A percentile compares a stretch with the other conserved stretches of the same genome.
phyloP scores from a whole-genome alignment of 2,797 vertebrate genomes.

The Spea hammondii region DNA sequence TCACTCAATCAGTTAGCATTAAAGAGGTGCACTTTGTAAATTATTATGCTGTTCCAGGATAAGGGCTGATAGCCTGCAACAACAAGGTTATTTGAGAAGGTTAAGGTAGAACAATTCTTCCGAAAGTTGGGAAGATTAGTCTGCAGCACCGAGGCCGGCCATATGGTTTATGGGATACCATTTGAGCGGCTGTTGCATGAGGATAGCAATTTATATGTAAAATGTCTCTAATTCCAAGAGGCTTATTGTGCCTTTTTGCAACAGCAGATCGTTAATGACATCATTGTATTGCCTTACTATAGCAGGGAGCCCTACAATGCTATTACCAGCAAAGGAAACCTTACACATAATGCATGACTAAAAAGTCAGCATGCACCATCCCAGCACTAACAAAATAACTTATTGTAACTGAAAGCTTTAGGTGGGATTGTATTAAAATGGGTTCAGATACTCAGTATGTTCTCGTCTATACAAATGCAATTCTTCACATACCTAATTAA shows the following conservation, averaged over 20 bases:
- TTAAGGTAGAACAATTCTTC: slow-evolving; percentile 29
- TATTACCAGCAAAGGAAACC: slow-evolving; percentile 37
- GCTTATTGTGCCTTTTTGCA: slow-evolving; percentile 45
- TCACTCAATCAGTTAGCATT: not conserved
- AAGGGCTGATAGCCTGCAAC: slow-evolving; percentile 13
- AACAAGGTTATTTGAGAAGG: slow-evolving; percentile 41
- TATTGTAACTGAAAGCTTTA: slow-evolving; percentile 24
- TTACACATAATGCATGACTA: slow-evolving; percentile 18
- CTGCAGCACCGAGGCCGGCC: slow-evolving; percentile 39
- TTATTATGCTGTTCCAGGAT: not conserved
- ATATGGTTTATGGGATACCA: slow-evolving; percentile 50
- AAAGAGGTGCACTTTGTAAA: not conserved
- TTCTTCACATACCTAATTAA: not conserved
- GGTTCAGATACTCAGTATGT: not conserved
- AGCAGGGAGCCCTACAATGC: slow-evolving; percentile 36
- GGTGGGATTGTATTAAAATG: slow-evolving; percentile 6
- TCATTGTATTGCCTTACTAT: slow-evolving; percentile 47
- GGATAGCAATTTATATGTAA: slow-evolving; percentile 46
- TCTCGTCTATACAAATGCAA: not conserved
- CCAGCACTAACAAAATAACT: slow-evolving; percentile 33
- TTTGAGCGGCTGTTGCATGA: slow-evolving; percentile 39
- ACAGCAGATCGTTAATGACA: slow-evolving; percentile 50
- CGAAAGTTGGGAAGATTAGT: slow-evolving; percentile 16
- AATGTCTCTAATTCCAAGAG: slow-evolving; percentile 49
- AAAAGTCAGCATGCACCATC: slow-evolving; percentile 26